Percentiles rank a stretch among this genome's conserved stretches.
Evolutionary conservation across 2,888 invertebrate species (phyloP).

Genomic region (Nezara viridula): DNA sequence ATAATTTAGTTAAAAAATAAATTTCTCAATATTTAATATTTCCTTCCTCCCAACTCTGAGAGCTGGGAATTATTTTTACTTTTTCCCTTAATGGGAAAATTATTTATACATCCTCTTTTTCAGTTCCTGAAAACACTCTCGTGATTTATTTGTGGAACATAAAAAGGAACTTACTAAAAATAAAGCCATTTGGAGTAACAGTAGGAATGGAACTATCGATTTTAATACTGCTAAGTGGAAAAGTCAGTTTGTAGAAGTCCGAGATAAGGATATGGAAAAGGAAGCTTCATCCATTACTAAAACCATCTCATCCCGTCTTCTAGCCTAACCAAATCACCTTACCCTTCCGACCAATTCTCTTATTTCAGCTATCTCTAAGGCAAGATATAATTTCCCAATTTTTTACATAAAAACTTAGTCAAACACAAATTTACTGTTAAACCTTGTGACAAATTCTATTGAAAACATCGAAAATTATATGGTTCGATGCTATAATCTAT

Average conservation of each 20-base stretch:
- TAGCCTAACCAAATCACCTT: neutral
- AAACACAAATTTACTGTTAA: neutral
- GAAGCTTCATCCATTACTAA: slow-evolving; percentile 10
- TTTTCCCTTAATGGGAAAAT: no score
- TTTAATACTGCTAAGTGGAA: slow-evolving; percentile 25
- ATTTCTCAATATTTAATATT: no score
- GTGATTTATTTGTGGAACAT: neutral
- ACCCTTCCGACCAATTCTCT: neutral
- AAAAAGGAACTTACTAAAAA: neutral
- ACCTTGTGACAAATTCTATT: no score
- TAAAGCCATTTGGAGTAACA: neutral
- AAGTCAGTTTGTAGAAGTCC: neutral
- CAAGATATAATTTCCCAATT: neutral
- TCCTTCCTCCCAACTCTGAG: no score
- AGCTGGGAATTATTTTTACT: no score
- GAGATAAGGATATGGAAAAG: slow-evolving; percentile 7
- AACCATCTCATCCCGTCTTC: neutral
- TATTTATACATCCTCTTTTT: no score
- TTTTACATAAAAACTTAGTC: neutral
- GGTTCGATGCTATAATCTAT: no score
- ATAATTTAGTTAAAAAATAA: no score
- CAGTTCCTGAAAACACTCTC: neutral
- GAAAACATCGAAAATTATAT: no score
- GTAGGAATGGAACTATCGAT: neutral
- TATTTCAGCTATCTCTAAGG: neutral